Evolutionary conservation across 1,140 invertebrate species (phyloP).

Genomic region (Micrasema minimum): DNA sequence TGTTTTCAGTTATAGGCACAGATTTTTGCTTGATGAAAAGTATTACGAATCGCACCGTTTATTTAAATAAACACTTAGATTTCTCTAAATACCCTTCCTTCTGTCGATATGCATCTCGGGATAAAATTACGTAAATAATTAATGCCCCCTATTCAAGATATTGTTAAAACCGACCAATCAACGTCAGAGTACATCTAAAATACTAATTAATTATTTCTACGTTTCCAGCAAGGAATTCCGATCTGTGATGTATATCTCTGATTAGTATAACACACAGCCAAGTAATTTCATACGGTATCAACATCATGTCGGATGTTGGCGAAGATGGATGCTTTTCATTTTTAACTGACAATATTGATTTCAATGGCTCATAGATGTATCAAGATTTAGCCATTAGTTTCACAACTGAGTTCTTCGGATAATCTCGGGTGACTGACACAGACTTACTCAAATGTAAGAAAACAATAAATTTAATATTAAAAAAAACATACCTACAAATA

Average conservation of each 20-base stretch:
- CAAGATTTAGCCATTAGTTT: conserved; percentile 21
- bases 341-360: conserved; percentile 37
- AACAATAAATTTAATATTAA: no score
- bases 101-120: no score
- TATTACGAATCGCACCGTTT: no score
- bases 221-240: neutral
- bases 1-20: no score
- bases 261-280: conserved; percentile 15
- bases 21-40: no score
- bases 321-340: conserved; percentile 37
- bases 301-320: no score
- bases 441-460: no score
- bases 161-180: conserved; percentile 31
- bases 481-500: no score
- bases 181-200: conserved; percentile 24
- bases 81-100: no score
- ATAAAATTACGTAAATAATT: neutral
- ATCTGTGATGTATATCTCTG: conserved; percentile 13
- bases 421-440: no score
- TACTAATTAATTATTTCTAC: conserved; percentile 24
- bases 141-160: conserved; percentile 22
- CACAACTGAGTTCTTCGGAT: conserved; percentile 8
- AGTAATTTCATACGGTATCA: neutral
- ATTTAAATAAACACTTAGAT: no score
- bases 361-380: conserved; percentile 36